phyloP scores from a whole-genome alignment of 2,888 invertebrate genomes.

The Thymelicus acteon region DNA sequence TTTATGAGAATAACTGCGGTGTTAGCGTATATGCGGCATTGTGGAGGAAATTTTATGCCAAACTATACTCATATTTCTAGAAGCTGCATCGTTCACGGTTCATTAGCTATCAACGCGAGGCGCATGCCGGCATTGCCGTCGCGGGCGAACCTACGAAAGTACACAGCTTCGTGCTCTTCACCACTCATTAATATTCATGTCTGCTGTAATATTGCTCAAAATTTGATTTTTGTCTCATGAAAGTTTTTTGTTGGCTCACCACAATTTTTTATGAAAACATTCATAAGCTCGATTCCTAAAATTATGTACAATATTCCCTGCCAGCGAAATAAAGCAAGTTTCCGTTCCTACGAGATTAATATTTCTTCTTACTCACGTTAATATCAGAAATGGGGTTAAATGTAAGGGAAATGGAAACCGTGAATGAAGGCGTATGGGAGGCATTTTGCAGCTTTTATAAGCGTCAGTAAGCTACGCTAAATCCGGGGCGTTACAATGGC shows the following conservation, averaged over 20 bases:
- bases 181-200: slow-evolving; percentile 61
- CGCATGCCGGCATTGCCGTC: slow-evolving; percentile 21
- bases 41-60: slow-evolving; percentile 54
- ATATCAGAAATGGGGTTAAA: slow-evolving; percentile 42
- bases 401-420: slow-evolving; percentile 44
- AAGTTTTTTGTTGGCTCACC: slow-evolving; percentile 11
- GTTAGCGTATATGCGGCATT: slow-evolving; percentile 41
- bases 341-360: slow-evolving; percentile 27
- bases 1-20: slow-evolving; percentile 33
- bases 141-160: slow-evolving; percentile 39
- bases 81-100: slow-evolving; percentile 60
- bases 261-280: neutral
- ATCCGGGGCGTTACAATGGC: slow-evolving; percentile 63
- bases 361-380: slow-evolving; percentile 39
- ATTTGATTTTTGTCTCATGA: slow-evolving; percentile 21
- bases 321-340: neutral
- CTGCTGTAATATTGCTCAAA: slow-evolving; percentile 45
- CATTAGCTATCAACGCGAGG: slow-evolving; percentile 56
- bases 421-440: slow-evolving; percentile 53
- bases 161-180: slow-evolving; percentile 43
- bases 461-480: slow-evolving; percentile 68
- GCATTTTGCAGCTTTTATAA: slow-evolving; percentile 64
- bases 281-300: slow-evolving; percentile 7
- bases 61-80: slow-evolving; percentile 56
- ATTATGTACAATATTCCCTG: neutral